Percentiles rank a stretch among this genome's conserved stretches.
phyloP scores from a whole-genome alignment of 2,797 vertebrate genomes.

The Sebastes oblongus region DNA sequence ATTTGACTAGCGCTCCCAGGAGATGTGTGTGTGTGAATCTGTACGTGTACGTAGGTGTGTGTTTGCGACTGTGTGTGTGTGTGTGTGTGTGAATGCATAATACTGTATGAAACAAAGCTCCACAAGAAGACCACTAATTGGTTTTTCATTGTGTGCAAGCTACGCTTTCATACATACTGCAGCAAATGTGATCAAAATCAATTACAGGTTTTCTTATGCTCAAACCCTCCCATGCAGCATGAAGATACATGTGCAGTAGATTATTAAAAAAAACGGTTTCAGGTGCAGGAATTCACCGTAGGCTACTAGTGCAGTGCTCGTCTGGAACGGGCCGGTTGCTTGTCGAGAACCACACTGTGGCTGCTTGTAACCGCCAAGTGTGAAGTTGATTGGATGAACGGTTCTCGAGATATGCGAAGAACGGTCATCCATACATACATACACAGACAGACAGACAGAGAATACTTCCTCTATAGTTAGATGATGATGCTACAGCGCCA shows the following conservation, averaged over 20 bases:
- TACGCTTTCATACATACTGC: conserved; percentile 21
- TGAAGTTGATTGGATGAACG: too few relatives aligned
- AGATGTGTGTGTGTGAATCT: conserved; percentile 59
- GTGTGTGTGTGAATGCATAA: conserved; percentile 16
- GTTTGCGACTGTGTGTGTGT: background rate
- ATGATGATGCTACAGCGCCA: too few relatives aligned
- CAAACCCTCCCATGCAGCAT: background rate
- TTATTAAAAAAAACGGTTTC: background rate
- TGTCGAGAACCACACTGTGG: too few relatives aligned
- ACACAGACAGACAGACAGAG: too few relatives aligned
- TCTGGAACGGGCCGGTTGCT: too few relatives aligned
- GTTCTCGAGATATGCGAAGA: too few relatives aligned
- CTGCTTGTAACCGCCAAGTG: too few relatives aligned
- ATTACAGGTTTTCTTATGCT: conserved; percentile 28
- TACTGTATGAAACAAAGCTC: conserved; percentile 33
- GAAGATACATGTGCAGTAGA: background rate
- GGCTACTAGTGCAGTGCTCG: too few relatives aligned
- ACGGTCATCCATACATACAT: too few relatives aligned
- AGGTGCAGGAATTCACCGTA: background rate
- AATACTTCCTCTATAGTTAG: too few relatives aligned
- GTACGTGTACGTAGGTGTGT: conserved; percentile 20
- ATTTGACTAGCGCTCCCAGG: conserved; percentile 65
- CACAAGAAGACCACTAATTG: conserved; percentile 44
- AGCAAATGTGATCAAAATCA: conserved; percentile 31
- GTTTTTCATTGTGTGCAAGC: conserved; percentile 36